Conservation (phyloP, 1,140 invertebrate species). For the Limonius californicus region DNA sequence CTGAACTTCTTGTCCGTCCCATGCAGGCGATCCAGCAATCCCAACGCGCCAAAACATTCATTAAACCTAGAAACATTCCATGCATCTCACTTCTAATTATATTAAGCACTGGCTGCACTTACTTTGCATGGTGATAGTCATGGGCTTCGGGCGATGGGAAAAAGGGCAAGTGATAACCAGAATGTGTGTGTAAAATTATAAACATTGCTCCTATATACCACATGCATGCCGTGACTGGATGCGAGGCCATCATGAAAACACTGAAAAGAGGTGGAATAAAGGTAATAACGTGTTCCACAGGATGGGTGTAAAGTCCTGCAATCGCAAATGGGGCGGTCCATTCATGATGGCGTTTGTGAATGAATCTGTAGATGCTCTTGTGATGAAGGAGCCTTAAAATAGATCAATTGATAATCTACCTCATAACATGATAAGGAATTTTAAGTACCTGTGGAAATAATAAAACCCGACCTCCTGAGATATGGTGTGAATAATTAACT, state of each 20-base stretch:
- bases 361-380: constrained; percentile 71
- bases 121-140: constrained; percentile 89
- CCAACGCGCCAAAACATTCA: constrained; percentile 81
- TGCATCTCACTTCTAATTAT: background rate
- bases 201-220: constrained; percentile 79
- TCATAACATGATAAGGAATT: too few relatives aligned
- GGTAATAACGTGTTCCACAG: constrained; percentile 80
- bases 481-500: constrained; percentile 72
- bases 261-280: constrained; percentile 75
- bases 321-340: constrained; percentile 82
- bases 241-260: constrained; percentile 74
- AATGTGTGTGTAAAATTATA: constrained; percentile 80
- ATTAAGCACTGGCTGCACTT: constrained; percentile 32
- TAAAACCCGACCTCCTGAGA: constrained; percentile 84
- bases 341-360: constrained; percentile 84
- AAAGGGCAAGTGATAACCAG: constrained; percentile 85
- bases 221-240: constrained; percentile 76
- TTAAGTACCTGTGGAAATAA: constrained; percentile 76
- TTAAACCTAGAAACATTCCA: constrained; percentile 61
- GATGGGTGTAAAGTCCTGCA: constrained; percentile 82
- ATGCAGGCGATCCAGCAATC: constrained; percentile 79
- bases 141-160: constrained; percentile 85
- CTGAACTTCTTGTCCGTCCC: constrained; percentile 79
- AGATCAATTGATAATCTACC: too few relatives aligned
- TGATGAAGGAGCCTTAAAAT: constrained; percentile 67